Percentiles rank a stretch among this genome's conserved stretches.
Conservation (phyloP, 1,140 invertebrate genomes). For the Amphibalanus amphitrite region DNA sequence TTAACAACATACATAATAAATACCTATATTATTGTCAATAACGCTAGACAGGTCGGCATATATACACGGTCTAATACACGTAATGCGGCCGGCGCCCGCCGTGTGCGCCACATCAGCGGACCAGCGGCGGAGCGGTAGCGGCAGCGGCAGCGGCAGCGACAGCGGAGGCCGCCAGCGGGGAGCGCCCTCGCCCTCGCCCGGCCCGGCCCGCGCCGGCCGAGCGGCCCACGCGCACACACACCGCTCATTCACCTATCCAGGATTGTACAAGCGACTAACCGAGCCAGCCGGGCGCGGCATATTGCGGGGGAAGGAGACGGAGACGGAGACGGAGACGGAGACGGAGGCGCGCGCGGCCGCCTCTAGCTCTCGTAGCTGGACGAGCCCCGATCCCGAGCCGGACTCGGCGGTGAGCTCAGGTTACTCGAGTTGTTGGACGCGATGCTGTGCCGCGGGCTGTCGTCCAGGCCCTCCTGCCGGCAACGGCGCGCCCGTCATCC, state of each 20-base stretch:
- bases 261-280: conserved; percentile 4
- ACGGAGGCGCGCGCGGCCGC: background rate
- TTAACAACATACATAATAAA: background rate
- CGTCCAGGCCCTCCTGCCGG: conserved; percentile 32
- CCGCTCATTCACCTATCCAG: conserved; percentile 3
- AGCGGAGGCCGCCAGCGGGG: too few species aligned
- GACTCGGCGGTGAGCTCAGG: conserved; percentile 53
- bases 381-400: conserved; percentile 49
- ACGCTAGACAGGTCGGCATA: background rate
- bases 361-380: conserved; percentile 28
- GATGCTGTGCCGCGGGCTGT: conserved; percentile 47
- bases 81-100: background rate
- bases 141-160: too few species aligned
- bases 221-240: too few species aligned
- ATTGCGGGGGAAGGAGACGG: background rate
- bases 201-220: too few species aligned
- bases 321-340: background rate
- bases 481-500: too few species aligned
- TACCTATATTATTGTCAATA: background rate
- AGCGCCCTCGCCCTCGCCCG: too few species aligned
- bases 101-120: background rate
- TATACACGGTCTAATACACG: background rate
- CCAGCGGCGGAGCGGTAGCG: background rate
- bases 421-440: conserved; percentile 65
- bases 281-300: background rate